Conservation (phyloP, 1,140 invertebrate species). For the Odontomachus brunneus region DNA sequence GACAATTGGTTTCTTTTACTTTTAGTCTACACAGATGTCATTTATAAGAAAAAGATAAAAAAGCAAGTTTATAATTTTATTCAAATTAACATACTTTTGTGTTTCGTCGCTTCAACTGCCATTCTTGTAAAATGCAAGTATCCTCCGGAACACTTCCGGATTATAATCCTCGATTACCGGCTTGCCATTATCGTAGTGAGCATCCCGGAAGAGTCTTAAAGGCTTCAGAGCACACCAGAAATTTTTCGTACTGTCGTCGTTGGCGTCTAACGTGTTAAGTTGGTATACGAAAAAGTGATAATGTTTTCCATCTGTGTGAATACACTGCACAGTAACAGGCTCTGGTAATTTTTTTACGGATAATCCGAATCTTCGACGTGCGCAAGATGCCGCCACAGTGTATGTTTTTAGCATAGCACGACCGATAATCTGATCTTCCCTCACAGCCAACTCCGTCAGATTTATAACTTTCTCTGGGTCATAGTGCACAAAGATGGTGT, state of each 20-base stretch:
- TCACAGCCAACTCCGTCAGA: conserved; percentile 88
- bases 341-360: conserved; percentile 89
- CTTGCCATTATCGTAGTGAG: conserved; percentile 87
- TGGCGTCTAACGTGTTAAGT: conserved; percentile 92
- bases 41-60: not conserved
- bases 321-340: conserved; percentile 92
- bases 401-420: conserved; percentile 91
- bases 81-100: conserved; percentile 38
- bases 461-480: conserved; percentile 88
- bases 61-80: conserved; percentile 3
- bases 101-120: conserved; percentile 62
- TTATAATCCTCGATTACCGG: conserved; percentile 91
- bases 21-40: not conserved
- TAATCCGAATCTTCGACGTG: conserved; percentile 90
- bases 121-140: conserved; percentile 92
- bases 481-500: conserved; percentile 91
- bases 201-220: conserved; percentile 89
- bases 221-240: conserved; percentile 90
- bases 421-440: conserved; percentile 88
- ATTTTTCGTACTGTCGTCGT: conserved; percentile 89
- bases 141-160: conserved; percentile 90
- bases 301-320: conserved; percentile 90
- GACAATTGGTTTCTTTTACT: too few species aligned
- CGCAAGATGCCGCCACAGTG: conserved; percentile 89
- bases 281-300: conserved; percentile 94